phyloP scores from a whole-genome alignment of 64 coral and sea anemone species.

The Exaiptasia diaphana region DNA sequence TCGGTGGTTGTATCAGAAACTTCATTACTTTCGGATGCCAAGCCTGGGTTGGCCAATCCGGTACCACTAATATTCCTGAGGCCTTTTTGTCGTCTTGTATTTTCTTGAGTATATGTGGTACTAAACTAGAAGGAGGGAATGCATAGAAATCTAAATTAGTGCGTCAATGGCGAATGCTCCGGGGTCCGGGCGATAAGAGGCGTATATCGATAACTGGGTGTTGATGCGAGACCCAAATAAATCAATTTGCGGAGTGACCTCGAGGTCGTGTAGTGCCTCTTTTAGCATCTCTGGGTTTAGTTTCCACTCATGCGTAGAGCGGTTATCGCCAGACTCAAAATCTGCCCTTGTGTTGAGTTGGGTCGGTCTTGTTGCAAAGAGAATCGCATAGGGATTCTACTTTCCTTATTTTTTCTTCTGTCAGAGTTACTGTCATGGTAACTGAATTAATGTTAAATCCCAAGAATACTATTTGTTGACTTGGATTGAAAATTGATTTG shows the following conservation, averaged over 20 bases:
- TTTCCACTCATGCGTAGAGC: background rate
- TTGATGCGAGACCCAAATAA: background rate
- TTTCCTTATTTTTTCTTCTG: background rate
- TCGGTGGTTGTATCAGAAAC: background rate
- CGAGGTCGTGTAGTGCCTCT: background rate
- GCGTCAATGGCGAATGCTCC: conserved; percentile 28
- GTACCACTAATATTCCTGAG: conserved; percentile 1
- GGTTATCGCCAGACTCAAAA: background rate
- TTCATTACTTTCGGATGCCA: conserved; percentile 27
- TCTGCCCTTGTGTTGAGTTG: background rate
- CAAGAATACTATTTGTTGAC: background rate
- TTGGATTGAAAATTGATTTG: background rate
- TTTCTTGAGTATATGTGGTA: conserved; percentile 23
- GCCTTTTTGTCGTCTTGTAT: conserved; percentile 1
- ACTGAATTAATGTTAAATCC: background rate
- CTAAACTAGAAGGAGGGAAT: conserved; percentile 59
- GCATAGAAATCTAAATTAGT: conserved; percentile 32
- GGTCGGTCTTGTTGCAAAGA: background rate
- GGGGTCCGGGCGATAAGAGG: background rate
- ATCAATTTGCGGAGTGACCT: background rate
- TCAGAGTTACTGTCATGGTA: background rate
- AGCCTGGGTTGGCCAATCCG: conserved; percentile 32
- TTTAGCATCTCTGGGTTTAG: background rate
- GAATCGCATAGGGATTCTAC: background rate
- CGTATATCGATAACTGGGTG: background rate